Evolutionary conservation across 1,140 invertebrate species (phyloP), one percentile per base, ranked within the genome.

Genomic region (Pseudomyrmex gracilis): DNA sequence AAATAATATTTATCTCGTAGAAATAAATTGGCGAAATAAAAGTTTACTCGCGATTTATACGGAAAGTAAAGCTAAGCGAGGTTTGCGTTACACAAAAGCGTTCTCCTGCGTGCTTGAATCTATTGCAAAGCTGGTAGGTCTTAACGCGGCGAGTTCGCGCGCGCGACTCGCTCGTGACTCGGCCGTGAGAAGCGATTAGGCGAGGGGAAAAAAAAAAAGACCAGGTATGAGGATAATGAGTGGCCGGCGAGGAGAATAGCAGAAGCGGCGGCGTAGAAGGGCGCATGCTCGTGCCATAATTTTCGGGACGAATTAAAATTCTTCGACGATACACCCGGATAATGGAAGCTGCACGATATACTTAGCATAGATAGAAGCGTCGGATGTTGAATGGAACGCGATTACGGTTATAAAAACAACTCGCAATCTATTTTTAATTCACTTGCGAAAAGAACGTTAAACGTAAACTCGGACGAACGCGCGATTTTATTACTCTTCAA

Each of bases 301-400:
- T 92, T 92, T 92, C 84, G 85, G 78, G 73, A 87, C 78, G 85
- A 92, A 92, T 92, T 92, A 90, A 91, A 89, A 91, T 90, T 90
- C 87, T 85, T 90, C 43, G 82, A 49, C 82, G 49, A 61, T 78
- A 57, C 85, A 78, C 45, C 76, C 66, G 85, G 55, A 70, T 85
- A 85, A 85, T 85, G 57, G 63, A 86, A 82, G 85, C 68, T 82
- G 10, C 68, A 43, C 17, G 15, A 61, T 73, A 67, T 77, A 78
- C 61, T 78, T n/a, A 34, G 22, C 20, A 34, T 10, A 49, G 15
- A 70, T 57, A 70, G 24, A 67, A 4, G 61, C 13, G 58, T 66
- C 15, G 49, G 47, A 47, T 67, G 47, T 10, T 68, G 51, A 43
- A 20, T 34, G 34, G 17, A 2, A n/a, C 13, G 51, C 51, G 12